Evolutionary conservation across 2,113 vertebrate genomes (phyloP), one percentile per base, ranked within the genome.

Genomic region (Actenoides lindsayi): DNA sequence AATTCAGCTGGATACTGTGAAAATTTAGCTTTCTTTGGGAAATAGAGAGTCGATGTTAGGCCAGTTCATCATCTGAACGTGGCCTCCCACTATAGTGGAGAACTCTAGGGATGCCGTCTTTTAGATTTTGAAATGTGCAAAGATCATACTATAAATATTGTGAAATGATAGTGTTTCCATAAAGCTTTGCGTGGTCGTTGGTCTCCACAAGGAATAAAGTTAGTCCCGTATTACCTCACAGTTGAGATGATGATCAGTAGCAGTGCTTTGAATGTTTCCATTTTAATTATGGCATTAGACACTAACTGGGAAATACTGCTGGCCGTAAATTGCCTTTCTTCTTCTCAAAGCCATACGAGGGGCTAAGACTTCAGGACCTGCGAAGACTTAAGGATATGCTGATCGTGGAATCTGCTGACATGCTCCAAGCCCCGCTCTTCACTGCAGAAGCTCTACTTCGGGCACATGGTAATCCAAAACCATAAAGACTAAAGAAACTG

Each of bases 381-480:
- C 98, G 99, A 41, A 98, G 98, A 94, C 98, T 99, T 71, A 99
- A 99, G 98, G 99, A 99, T 97, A 99, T 99, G 99, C 97, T 99
- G 97, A 99, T 99, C 10, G 99, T 99, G 97, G 99, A 99, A 98
- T 99, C 99, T 33, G 99, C 99, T 62, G 99, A 99, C 98, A 99
- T 99, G 99, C 98, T 99, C 83, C 99, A 99, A 95, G 99, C 99
- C 46, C 99, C 99, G 0, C 98, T 99, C 24, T 99, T 99, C 89
- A 99, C 99, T 90, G 99, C 99, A 87, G 99, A 99, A 97, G 99
- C 99, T 89, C 98, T 99, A 56, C 99, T 99, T 71, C 98, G 99
- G 83, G 99, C 99, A 88, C 99, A 99, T 65, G 99, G 99, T 99
- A 99, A 98, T 78, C 53, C 77, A 56, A 90, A 51, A 63, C 46